Base-by-base conservation (phyloP, 1,140 invertebrate species). In the Druon quercuslanigerum region DNA sequence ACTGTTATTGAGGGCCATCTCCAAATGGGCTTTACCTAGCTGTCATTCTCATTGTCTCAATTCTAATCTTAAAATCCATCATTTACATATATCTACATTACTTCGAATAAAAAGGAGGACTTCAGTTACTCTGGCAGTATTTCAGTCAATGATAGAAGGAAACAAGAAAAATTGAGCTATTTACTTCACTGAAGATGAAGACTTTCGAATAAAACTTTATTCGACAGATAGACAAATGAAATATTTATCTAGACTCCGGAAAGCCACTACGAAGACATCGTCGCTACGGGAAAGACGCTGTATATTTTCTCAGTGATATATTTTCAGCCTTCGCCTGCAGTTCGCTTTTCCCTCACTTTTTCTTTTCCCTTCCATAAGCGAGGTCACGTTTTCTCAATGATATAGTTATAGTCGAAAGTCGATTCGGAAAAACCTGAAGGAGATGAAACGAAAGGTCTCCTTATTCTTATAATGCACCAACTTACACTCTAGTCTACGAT, bases 271-370 rank as follows among this genome's bases (percentile, higher is more conserved):
- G 25, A 66, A 66, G 20, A 66, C 57, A 33, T 33, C 3, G 57
- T 33, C 33, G 20, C 6, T 16, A 11, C 20, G 57, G 33, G 57
- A 66, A 33, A 33, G 57, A 66, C 20, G 25, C 20, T 57, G 19
- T 57, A 57, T 57, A 57, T 57, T 20, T 57, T 25, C 19, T 20
- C 11, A 19, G 52, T 54, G 52, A 66, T 66, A 66, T 66, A 33
- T 66, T 66, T 66, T 66, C 57, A 66, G 57, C 11, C 57, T 40
- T 66, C 20, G 57, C 57, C 57, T 66, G 20, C 57, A 66, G 57
- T 33, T 33, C 57, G 25, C 13, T 66, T 66, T 66, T 46, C 9
- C 20, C 57, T 20, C 25, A 66, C 13, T 66, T n/a, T 40, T 66
- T 66, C 60, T 60, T 66, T 60, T 33, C 33, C 16, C n/a, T 25